These are phyloP conservation scores for Plebejus argus DNA, from an alignment of 2,888 invertebrate genomes.

Conservation along the genomic window DNA sequence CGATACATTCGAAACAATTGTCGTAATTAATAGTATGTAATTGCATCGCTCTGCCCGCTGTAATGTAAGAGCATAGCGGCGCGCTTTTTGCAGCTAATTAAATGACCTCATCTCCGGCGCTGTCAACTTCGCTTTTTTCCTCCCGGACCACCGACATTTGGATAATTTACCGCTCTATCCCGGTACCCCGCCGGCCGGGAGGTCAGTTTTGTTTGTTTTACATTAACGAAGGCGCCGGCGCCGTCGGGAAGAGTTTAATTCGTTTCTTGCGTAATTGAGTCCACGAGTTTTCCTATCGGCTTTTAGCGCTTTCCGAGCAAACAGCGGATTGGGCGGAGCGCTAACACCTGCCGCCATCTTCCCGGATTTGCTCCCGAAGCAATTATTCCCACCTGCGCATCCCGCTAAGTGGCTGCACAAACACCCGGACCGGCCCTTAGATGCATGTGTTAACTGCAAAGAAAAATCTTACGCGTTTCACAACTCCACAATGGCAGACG, in stretches of 20 bases:
- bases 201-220: conserved; percentile 80
- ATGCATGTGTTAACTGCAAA: conserved; percentile 29
- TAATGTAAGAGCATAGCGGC: conserved; percentile 63
- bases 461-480: conserved; percentile 13
- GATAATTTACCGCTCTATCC: conserved; percentile 80
- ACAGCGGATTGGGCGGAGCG: conserved; percentile 71
- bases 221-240: conserved; percentile 74
- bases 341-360: conserved; percentile 72
- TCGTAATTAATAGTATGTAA: conserved; percentile 66
- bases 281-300: conserved; percentile 56
- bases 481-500: background rate
- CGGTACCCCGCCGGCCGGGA: conserved; percentile 68
- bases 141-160: conserved; percentile 71
- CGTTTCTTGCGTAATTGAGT: conserved; percentile 76
- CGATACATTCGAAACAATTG: conserved; percentile 33
- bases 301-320: conserved; percentile 65
- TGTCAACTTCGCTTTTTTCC: conserved; percentile 77
- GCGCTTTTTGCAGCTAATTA: conserved; percentile 73
- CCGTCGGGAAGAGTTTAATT: conserved; percentile 76
- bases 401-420: conserved; percentile 54
- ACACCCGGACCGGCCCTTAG: conserved; percentile 43
- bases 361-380: conserved; percentile 54
- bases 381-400: conserved; percentile 59
- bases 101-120: conserved; percentile 67
- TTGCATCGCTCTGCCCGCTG: conserved; percentile 56